These are phyloP conservation scores for Pipistrellus pygmaeus DNA, from an alignment of 2,797 vertebrate species.

Conservation along the genomic window DNA sequence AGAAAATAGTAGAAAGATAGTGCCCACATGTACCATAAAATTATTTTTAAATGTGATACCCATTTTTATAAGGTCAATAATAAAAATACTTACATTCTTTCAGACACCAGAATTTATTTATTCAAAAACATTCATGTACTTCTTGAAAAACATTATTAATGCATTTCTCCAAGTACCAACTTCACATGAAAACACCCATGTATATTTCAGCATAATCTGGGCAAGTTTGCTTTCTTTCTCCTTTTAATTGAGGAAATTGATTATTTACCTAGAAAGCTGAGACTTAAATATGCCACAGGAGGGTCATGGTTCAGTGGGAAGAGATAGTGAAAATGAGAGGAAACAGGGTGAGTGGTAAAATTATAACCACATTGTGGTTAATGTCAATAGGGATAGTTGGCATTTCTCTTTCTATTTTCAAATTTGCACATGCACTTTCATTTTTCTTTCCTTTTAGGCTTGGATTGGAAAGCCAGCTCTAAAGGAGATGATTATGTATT, in stretches of 20 bases:
- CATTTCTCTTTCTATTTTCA: background rate
- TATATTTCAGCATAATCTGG: background rate
- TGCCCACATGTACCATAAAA: background rate
- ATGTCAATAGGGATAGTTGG: background rate
- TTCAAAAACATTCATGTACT: background rate
- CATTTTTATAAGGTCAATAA: background rate
- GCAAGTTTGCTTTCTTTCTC: background rate
- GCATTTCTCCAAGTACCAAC: background rate
- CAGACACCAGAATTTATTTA: background rate
- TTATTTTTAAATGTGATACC: conserved; percentile 6
- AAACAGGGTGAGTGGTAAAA: background rate
- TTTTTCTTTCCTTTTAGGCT: background rate
- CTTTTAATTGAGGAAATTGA: conserved; percentile 16
- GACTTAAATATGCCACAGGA: background rate
- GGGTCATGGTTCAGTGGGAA: background rate
- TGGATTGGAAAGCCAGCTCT: background rate
- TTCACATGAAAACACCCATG: background rate
- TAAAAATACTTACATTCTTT: conserved; percentile 13
- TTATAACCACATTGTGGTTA: background rate
- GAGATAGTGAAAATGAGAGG: background rate
- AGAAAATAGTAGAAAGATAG: conserved; percentile 23
- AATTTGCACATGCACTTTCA: background rate
- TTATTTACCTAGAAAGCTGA: background rate
- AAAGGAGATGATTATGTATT: background rate
- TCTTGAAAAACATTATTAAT: conserved; percentile 49